A percentile compares a stretch with the other conserved stretches of the same genome.
Evolutionary conservation across 1,140 invertebrate species (phyloP).

Genomic region (Bombus haemorrhoidalis): DNA sequence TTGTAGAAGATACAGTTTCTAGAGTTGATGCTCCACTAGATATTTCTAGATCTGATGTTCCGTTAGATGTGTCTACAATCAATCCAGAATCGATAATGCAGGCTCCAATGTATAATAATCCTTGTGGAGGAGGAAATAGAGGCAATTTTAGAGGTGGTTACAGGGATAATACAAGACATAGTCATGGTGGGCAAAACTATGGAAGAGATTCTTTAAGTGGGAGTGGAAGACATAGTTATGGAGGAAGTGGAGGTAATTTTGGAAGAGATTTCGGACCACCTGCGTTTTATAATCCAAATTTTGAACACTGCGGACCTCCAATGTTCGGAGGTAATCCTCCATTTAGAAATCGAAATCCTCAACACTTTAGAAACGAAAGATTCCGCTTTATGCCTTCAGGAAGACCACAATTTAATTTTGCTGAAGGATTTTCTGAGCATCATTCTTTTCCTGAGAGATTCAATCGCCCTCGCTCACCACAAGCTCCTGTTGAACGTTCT

Average conservation of each 20-base stretch:
- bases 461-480: conserved; percentile 55
- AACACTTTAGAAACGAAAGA: conserved; percentile 74
- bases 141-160: conserved; percentile 76
- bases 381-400: conserved; percentile 43
- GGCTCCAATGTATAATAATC: conserved; percentile 84
- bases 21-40: conserved; percentile 69
- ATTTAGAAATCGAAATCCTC: conserved; percentile 77
- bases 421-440: conserved; percentile 49
- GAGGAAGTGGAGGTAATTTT: conserved; percentile 69
- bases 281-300: conserved; percentile 72
- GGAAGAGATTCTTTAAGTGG: conserved; percentile 68
- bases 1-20: conserved; percentile 28
- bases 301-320: conserved; percentile 73
- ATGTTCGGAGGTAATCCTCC: conserved; percentile 72
- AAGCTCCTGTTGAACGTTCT: conserved; percentile 1
- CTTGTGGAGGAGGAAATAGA: conserved; percentile 75
- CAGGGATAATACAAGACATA: conserved; percentile 73
- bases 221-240: conserved; percentile 73
- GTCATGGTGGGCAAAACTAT: conserved; percentile 72
- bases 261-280: conserved; percentile 73
- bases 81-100: conserved; percentile 80
- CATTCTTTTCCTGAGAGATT: conserved; percentile 51
- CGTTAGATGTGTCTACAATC: conserved; percentile 72
- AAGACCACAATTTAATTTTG: conserved; percentile 43
- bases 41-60: conserved; percentile 57